Base-by-base conservation (phyloP, 2,113 vertebrate genomes). In the Hemibagrus wyckioides region DNA sequence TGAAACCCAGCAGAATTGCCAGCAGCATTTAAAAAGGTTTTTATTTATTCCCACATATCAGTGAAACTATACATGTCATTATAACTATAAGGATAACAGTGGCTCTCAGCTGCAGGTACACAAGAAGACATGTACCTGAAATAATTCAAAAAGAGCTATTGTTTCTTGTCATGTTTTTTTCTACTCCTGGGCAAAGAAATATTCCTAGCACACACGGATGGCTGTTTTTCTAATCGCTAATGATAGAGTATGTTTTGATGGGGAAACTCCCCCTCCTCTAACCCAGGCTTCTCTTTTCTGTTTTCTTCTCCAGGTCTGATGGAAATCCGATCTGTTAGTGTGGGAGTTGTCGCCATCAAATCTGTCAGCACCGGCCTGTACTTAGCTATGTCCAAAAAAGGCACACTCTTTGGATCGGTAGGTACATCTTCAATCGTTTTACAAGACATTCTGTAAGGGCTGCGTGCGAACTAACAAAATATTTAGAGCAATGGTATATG, bases 401-500 rank as follows among this genome's bases (percentile, higher is more conserved):
- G 97, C 91, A 96, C 93, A 23, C 96, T 97, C 91, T 98, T 97
- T 30, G 96, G 97, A 92, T 97, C 97, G 96, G 98, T 98, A 96
- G 94, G 96, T 96, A 90, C 82, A 83, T 15, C 82, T 57, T 44
- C 90, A 89, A 91, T 86, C 88, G 83, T 91, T 88, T 86, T 82
- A 86, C 73, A 84, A 82, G 88, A 90, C 88, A 88, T 89, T 85
- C 67, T 75, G 59, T 86, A 86, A 84, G 57, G 89, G 77, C 61
- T 79, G 81, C 19, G 54, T 67, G 86, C 30, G 50, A 59, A 80
- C 39, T 52, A 36, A 81, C 56, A 44, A 54, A 86, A 33, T 71
- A 54, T 59, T 59, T 82, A 33, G 21, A 69, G 23, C 65, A 57
- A 61, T 33, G 21, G 3, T 44, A n/a, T 52, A 33, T 59, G n/a